These are phyloP conservation scores for Hypselothyrea guttata DNA, from an alignment of 2,888 invertebrate genomes.

Conservation along the genomic window DNA sequence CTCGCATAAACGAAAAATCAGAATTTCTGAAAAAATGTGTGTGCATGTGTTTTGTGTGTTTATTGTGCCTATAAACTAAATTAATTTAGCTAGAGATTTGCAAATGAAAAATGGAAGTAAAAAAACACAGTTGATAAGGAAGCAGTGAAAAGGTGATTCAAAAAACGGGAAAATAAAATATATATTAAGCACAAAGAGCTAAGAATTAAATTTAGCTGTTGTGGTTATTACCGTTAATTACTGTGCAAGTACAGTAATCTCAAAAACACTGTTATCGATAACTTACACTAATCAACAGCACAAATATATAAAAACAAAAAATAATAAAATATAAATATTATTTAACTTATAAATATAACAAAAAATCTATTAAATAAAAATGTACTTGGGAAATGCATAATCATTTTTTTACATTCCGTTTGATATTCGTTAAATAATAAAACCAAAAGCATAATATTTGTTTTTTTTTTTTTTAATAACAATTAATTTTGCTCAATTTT, in stretches of 20 bases:
- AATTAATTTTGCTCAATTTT: too few relatives aligned
- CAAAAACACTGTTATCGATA: too few relatives aligned
- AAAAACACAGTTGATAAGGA: constrained; percentile 18
- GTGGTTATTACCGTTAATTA: constrained; percentile 28
- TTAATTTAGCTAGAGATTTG: constrained; percentile 24
- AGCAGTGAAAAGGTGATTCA: constrained; percentile 5
- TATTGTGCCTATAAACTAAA: constrained; percentile 2
- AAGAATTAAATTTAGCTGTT: constrained; percentile 9
- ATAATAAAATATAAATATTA: background rate
- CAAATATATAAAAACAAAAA: background rate
- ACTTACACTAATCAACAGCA: constrained; percentile 16
- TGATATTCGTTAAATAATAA: too few relatives aligned
- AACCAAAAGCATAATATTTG: too few relatives aligned
- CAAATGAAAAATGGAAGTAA: background rate
- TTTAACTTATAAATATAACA: background rate
- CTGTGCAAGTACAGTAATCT: constrained; percentile 24
- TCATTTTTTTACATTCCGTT: constrained; percentile 37
- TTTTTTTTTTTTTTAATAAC: too few relatives aligned
- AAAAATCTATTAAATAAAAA: constrained; percentile 1
- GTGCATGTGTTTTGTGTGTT: too few relatives aligned
- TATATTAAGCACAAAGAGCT: background rate
- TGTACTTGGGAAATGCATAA: constrained; percentile 29
- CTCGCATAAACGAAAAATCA: too few relatives aligned
- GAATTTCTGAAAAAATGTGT: too few relatives aligned
- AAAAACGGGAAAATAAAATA: constrained; percentile 1